Percentiles rank a stretch among this genome's conserved stretches.
phyloP scores from a whole-genome alignment of 1,140 invertebrate species.

The Papilio xuthus region DNA sequence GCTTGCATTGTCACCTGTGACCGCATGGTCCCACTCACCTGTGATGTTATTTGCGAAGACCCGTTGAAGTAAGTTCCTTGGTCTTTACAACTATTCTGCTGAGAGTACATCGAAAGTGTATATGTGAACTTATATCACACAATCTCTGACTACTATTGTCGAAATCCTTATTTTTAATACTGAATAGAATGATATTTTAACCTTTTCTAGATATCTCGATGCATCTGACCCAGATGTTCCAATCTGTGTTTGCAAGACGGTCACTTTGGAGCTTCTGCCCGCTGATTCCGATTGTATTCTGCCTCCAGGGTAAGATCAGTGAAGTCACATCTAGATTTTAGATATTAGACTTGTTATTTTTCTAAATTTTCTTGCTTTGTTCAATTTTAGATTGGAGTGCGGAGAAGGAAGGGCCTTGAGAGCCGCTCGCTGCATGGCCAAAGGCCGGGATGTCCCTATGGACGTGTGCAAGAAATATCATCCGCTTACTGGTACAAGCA shows the following conservation, averaged over 20 bases:
- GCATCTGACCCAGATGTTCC: conserved; percentile 69
- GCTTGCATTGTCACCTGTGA: conserved; percentile 64
- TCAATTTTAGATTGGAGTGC: conserved; percentile 60
- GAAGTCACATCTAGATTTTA: conserved; percentile 30
- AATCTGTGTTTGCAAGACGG: conserved; percentile 68
- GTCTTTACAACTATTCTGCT: not conserved
- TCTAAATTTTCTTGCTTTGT: not conserved
- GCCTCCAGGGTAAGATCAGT: conserved; percentile 59
- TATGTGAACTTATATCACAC: too few species aligned
- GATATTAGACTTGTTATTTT: not conserved
- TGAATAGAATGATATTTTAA: conserved; percentile 9
- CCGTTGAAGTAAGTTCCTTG: conserved; percentile 62
- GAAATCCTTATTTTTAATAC: conserved; percentile 22
- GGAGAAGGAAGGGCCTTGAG: conserved; percentile 68
- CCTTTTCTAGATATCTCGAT: conserved; percentile 63
- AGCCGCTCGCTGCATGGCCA: conserved; percentile 71
- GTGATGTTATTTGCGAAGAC: conserved; percentile 62
- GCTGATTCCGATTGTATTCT: conserved; percentile 73
- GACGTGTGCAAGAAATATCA: conserved; percentile 75
- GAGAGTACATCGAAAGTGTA: too few species aligned
- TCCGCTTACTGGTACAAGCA: conserved; percentile 66
- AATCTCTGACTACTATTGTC: too few species aligned
- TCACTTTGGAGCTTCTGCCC: conserved; percentile 68
- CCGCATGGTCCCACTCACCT: conserved; percentile 48
- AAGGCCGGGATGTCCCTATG: conserved; percentile 71